Evolutionary conservation across 2,888 invertebrate genomes (phyloP).

Genomic region (Ennomos erosarius): DNA sequence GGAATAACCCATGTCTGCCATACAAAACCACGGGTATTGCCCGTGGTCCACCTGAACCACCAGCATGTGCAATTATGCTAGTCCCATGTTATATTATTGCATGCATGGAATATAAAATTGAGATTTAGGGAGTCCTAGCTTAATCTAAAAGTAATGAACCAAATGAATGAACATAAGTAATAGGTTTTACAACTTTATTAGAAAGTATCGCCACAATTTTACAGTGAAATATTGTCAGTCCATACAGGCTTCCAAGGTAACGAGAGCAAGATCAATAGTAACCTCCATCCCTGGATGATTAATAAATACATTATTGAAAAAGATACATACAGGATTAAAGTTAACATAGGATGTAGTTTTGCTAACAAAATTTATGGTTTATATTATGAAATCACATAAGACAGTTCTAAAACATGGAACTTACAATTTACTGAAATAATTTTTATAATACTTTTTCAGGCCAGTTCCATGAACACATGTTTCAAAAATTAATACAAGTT

Average conservation of each 20-base stretch:
- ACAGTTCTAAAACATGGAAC: constrained; percentile 31
- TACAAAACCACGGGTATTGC: too few relatives aligned
- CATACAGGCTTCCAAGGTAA: constrained; percentile 52
- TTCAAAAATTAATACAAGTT: constrained; percentile 6
- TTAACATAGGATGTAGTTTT: constrained; percentile 14
- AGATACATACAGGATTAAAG: neutral
- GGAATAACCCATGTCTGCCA: too few relatives aligned
- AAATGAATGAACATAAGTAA: constrained; percentile 23
- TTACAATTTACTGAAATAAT: constrained; percentile 29
- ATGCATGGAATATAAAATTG: too few relatives aligned
- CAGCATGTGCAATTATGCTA: too few relatives aligned
- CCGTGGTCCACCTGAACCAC: too few relatives aligned
- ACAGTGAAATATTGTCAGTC: constrained; percentile 75
- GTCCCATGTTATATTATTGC: too few relatives aligned
- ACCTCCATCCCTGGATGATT: constrained; percentile 3
- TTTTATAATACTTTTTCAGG: constrained; percentile 30
- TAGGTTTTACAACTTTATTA: constrained; percentile 67
- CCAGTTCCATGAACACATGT: constrained; percentile 18
- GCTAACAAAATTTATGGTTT: constrained; percentile 23
- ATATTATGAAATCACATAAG: constrained; percentile 26
- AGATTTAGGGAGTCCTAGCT: too few relatives aligned
- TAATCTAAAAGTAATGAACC: too few relatives aligned
- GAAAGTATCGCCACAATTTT: constrained; percentile 78
- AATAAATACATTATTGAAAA: constrained; percentile 8
- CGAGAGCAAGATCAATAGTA: constrained; percentile 24